These are phyloP conservation scores for Misgurnus anguillicaudatus DNA, from an alignment of 2,113 vertebrate species.

Conservation along the genomic window DNA sequence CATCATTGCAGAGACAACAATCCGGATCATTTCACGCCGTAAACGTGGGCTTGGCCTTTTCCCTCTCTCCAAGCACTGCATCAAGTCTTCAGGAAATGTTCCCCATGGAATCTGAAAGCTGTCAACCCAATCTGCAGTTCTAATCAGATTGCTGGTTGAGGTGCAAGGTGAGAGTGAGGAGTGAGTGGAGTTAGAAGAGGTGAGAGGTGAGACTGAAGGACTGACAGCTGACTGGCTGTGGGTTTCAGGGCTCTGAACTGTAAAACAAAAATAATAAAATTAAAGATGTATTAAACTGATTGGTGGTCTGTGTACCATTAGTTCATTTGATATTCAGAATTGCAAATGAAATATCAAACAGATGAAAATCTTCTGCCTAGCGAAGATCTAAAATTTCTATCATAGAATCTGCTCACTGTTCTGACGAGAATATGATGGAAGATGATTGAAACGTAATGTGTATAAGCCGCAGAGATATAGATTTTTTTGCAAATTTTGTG, in stretches of 20 bases:
- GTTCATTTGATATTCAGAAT: too few relatives aligned
- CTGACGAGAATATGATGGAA: too few relatives aligned
- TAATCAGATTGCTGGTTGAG: neutral
- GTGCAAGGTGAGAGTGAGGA: neutral
- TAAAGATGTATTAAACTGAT: too few relatives aligned
- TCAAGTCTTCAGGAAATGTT: conserved; percentile 30
- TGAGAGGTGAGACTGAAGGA: neutral
- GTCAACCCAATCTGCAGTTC: conserved; percentile 22
- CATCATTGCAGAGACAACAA: conserved; percentile 42
- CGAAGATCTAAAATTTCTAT: too few relatives aligned
- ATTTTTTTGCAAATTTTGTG: too few relatives aligned
- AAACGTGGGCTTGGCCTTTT: conserved; percentile 39
- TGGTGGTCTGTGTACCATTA: too few relatives aligned
- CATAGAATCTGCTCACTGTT: too few relatives aligned
- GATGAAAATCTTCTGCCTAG: too few relatives aligned
- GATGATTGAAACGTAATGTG: too few relatives aligned
- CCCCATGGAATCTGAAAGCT: conserved; percentile 32
- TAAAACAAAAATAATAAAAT: neutral
- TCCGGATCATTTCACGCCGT: conserved; percentile 36
- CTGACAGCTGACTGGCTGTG: neutral
- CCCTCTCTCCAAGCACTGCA: conserved; percentile 35
- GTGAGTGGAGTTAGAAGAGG: neutral
- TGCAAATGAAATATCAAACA: too few relatives aligned
- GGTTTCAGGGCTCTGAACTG: conserved; percentile 8
- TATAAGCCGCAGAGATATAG: too few relatives aligned